Evolutionary conservation across 1,140 invertebrate species (phyloP), one percentile per base, ranked within the genome.

Genomic region (Phthorimaea operculella): DNA sequence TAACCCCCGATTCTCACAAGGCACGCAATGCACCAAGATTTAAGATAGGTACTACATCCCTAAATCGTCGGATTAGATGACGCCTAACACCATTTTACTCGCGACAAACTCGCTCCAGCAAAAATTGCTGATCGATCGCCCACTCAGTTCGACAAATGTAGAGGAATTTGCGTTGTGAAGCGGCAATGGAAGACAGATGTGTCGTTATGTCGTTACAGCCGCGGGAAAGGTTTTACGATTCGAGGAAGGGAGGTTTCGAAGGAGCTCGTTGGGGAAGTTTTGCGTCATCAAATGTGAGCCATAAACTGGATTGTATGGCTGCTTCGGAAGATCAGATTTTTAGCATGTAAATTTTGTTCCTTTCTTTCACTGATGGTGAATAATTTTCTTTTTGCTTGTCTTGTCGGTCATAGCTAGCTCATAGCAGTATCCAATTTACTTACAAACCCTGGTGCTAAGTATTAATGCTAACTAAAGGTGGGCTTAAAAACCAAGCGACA

Each of bases 191-290:
- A 66, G 63, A 64, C 66, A 59, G 70, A 67, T 66, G 66, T 60
- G 59, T 73, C 70, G 75, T 78, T 76, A 76, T 79, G 75, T 42
- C 14, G 39, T 42, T 42, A 28, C 14, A 15, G 14, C 39, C 16
- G 3, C 16, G 45, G 45, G 14, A 47, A 9, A 47, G 45, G 45
- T 80, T 80, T 81, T 79, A 80, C 72, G 76, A 80, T 65, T 71
- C 75, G 69, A 63, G 65, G 64, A 68, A 79, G 68, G 63, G 66
- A 73, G 61, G 68, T 66, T 72, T 79, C 69, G 60, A 64, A 9
- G 66, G 63, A 70, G 70, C 72, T 70, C 67, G 74, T 78, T 71
- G 66, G 66, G 63, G 68, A 79, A 80, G 66, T 79, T 76, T 68
- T 61, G 57, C 62, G 65, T 79, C 74, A 74, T 76, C 68, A 74